Evolutionary conservation across 2,888 invertebrate species (phyloP).

Genomic region (Spialia ferax): DNA sequence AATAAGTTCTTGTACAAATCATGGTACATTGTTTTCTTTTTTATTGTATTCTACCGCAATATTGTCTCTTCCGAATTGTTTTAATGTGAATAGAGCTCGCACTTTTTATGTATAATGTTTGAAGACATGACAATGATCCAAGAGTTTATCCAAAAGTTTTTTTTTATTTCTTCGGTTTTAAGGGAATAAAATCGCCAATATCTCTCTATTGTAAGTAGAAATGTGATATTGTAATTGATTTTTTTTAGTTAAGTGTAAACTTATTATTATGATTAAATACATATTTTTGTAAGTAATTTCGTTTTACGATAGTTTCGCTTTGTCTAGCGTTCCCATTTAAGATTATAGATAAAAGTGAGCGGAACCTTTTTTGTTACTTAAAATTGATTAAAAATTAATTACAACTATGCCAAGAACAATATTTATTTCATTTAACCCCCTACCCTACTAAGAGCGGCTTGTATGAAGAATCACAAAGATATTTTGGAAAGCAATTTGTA

Average conservation of each 20-base stretch:
- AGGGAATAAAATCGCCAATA: conserved; percentile 76
- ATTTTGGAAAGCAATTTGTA: too few species aligned
- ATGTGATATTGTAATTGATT: conserved; percentile 87
- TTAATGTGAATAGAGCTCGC: conserved; percentile 61
- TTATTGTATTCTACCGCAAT: conserved; percentile 72
- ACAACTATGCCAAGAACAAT: conserved; percentile 84
- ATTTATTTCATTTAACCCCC: conserved; percentile 56
- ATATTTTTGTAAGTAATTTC: conserved; percentile 85
- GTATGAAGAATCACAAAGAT: background rate
- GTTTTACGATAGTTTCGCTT: conserved; percentile 82
- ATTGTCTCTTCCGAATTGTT: conserved; percentile 81
- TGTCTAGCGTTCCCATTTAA: conserved; percentile 80
- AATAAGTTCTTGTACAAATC: conserved; percentile 76
- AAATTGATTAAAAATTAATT: conserved; percentile 85
- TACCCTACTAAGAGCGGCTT: background rate
- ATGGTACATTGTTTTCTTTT: conserved; percentile 55
- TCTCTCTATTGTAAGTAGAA: conserved; percentile 87
- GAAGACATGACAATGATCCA: conserved; percentile 70
- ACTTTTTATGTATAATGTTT: conserved; percentile 68
- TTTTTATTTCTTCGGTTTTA: conserved; percentile 61
- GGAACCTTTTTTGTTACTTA: conserved; percentile 84
- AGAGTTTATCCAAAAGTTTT: conserved; percentile 68
- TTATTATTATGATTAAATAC: conserved; percentile 78
- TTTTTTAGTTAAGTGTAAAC: conserved; percentile 79
- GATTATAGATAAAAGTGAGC: conserved; percentile 79